phyloP scores from a whole-genome alignment of 2,113 vertebrate genomes.

The Dascyllus trimaculatus region DNA sequence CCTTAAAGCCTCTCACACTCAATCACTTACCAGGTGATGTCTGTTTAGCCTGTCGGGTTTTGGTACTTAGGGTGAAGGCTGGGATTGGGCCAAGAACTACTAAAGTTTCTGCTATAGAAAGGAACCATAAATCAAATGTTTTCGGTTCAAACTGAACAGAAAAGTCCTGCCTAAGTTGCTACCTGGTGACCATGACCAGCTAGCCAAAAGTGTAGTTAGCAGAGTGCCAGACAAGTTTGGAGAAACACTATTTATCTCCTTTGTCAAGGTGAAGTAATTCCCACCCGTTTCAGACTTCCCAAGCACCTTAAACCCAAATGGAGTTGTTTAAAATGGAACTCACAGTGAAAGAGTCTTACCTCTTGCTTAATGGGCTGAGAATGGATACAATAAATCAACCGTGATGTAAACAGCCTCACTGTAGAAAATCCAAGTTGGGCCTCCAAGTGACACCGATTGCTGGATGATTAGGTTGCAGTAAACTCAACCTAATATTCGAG shows the following conservation, averaged over 20 bases:
- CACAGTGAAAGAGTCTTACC: slow-evolving; percentile 18
- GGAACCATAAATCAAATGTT: neutral
- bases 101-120: neutral
- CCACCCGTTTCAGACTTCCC: slow-evolving; percentile 8
- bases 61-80: too few species aligned
- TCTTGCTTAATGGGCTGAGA: slow-evolving; percentile 46
- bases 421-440: slow-evolving; percentile 14
- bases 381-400: slow-evolving; percentile 61
- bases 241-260: slow-evolving; percentile 19
- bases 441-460: slow-evolving; percentile 43
- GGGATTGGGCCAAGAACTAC: too few species aligned
- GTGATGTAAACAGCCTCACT: slow-evolving; percentile 37
- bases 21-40: too few species aligned
- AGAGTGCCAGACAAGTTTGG: neutral
- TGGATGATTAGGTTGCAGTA: slow-evolving; percentile 44
- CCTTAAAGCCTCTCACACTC: too few species aligned
- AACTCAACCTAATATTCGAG: slow-evolving; percentile 48
- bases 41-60: too few species aligned
- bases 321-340: slow-evolving; percentile 48
- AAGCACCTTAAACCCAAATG: slow-evolving; percentile 33
- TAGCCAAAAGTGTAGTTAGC: slow-evolving; percentile 3
- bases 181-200: neutral
- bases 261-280: slow-evolving; percentile 21
- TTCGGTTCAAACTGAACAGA: too few species aligned
- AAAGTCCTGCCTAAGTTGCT: neutral